Conservation (phyloP, 2,888 invertebrate genomes). For the Sussaba pulchella region DNA sequence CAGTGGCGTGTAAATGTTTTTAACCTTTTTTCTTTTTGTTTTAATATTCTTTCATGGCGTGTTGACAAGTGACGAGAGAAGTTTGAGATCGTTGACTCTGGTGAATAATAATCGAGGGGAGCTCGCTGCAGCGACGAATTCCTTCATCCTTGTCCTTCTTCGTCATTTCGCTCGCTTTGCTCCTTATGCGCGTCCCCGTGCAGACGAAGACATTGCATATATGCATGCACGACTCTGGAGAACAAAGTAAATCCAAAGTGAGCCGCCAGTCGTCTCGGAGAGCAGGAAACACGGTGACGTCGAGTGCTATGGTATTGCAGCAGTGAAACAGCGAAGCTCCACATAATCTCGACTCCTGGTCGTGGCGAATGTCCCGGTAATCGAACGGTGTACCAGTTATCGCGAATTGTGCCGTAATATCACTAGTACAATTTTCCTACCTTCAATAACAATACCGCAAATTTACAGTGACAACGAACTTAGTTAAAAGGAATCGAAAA, state of each 20-base stretch:
- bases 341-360: constrained; percentile 13
- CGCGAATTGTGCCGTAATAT: background rate
- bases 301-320: constrained; percentile 25
- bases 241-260: constrained; percentile 71
- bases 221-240: constrained; percentile 64
- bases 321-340: constrained; percentile 21
- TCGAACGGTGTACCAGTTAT: background rate
- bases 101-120: constrained; percentile 62
- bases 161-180: constrained; percentile 46
- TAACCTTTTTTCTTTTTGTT: constrained; percentile 24
- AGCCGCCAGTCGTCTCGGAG: constrained; percentile 48
- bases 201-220: constrained; percentile 34
- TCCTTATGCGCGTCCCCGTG: constrained; percentile 15
- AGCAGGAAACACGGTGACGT: constrained; percentile 43
- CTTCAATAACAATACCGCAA: too few species aligned
- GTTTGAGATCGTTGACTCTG: constrained; percentile 58
- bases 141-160: constrained; percentile 22
- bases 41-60: constrained; percentile 4
- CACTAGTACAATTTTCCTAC: background rate
- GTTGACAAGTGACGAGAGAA: constrained; percentile 64
- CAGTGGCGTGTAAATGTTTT: background rate
- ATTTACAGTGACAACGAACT: too few species aligned
- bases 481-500: background rate
- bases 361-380: background rate
- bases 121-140: constrained; percentile 32